Evolutionary conservation across 2,113 vertebrate genomes (phyloP).

Genomic region (Daboia siamensis): DNA sequence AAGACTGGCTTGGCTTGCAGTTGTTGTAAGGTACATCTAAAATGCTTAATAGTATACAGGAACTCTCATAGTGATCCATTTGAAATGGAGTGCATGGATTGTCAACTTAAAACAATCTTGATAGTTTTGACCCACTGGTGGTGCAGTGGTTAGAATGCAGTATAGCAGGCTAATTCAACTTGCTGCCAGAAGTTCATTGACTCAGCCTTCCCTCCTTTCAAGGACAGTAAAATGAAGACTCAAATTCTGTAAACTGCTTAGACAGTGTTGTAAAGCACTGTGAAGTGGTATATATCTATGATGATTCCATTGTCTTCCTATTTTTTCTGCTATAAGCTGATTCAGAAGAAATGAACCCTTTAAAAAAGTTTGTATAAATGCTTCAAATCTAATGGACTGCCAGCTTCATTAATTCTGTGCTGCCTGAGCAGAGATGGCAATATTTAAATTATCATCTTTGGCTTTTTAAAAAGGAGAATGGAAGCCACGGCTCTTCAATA

Average conservation of each 20-base stretch:
- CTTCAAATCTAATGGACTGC: background rate
- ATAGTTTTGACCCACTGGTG: background rate
- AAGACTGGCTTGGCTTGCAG: background rate
- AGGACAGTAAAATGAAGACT: background rate
- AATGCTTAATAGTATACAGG: background rate
- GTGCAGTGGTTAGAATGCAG: background rate
- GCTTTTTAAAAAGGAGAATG: background rate
- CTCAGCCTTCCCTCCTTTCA: background rate
- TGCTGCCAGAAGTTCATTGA: background rate
- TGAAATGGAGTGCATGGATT: background rate
- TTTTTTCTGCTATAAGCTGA: background rate
- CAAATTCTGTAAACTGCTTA: background rate
- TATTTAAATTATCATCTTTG: slow-evolving; percentile 8
- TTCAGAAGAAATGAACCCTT: background rate
- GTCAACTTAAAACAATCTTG: background rate
- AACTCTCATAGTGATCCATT: background rate
- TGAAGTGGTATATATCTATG: background rate
- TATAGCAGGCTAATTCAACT: background rate
- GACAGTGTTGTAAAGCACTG: background rate
- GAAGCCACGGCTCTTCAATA: background rate
- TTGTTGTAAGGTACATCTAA: background rate
- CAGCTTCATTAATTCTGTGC: background rate
- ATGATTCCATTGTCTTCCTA: background rate
- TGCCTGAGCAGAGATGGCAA: background rate
- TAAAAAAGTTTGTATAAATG: background rate